Percentiles rank a stretch among this genome's conserved stretches.
These are phyloP conservation scores for Probosciger aterrimus DNA, from an alignment of 2,113 vertebrate species.

Conservation along the genomic window DNA sequence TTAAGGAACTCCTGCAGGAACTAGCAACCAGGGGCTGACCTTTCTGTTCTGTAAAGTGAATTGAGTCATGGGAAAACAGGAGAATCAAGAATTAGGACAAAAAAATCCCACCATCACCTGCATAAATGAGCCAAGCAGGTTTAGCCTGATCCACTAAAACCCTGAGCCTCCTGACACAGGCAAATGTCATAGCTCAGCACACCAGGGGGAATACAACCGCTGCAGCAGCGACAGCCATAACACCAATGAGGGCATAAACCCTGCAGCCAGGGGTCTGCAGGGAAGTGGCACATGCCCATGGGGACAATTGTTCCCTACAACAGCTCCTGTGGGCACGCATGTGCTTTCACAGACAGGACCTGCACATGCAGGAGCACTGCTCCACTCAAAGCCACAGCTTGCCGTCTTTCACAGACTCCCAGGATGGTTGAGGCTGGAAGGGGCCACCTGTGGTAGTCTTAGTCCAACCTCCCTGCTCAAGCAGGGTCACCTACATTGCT, in stretches of 20 bases:
- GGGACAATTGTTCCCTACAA: not conserved
- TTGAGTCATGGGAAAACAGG: not conserved
- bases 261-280: not conserved
- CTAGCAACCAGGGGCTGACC: not conserved
- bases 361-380: accelerated
- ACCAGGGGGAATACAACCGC: accelerated
- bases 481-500: not conserved
- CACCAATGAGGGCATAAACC: not conserved
- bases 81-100: not conserved
- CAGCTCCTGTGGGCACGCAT: accelerated
- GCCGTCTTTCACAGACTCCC: not conserved
- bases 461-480: not conserved
- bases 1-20: not conserved
- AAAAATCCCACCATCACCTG: not conserved
- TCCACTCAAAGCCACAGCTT: not conserved
- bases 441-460: not conserved
- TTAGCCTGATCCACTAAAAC: not conserved
- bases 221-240: not conserved
- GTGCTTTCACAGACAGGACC: not conserved
- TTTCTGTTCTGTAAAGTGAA: not conserved
- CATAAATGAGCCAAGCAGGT: not conserved
- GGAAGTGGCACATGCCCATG: accelerated
- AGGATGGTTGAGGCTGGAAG: not conserved
- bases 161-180: not conserved
- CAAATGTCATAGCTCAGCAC: not conserved